Evolutionary conservation across 2,113 vertebrate genomes (phyloP).

Genomic region (Hippocampus guttulatus): DNA sequence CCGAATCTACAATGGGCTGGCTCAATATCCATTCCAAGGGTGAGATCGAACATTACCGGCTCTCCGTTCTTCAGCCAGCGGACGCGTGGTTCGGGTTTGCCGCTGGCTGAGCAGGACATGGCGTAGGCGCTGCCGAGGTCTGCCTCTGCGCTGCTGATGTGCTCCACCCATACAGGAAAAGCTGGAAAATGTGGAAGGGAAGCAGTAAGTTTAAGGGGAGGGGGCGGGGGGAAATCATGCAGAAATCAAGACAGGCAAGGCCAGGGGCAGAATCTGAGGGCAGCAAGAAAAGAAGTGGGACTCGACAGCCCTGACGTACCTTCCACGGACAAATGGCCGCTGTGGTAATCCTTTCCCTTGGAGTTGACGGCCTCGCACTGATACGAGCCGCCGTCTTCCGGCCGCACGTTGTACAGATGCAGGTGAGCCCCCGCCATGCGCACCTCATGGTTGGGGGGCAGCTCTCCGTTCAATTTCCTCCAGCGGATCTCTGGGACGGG

Average conservation of each 20-base stretch:
- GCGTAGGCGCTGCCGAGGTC: slow-evolving; percentile 84
- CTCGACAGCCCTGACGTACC: slow-evolving; percentile 62
- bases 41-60: slow-evolving; percentile 64
- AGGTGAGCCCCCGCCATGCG: slow-evolving; percentile 83
- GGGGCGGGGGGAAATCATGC: too few species aligned
- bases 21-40: not conserved
- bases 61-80: slow-evolving; percentile 88
- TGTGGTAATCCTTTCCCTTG: slow-evolving; percentile 86
- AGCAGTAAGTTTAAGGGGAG: not conserved
- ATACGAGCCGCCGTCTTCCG: slow-evolving; percentile 86
- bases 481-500: slow-evolving; percentile 90
- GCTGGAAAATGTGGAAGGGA: slow-evolving; percentile 69
- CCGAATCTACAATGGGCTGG: slow-evolving; percentile 13
- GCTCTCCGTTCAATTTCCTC: slow-evolving; percentile 80
- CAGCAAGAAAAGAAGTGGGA: too few species aligned
- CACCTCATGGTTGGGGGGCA: slow-evolving; percentile 82
- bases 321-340: slow-evolving; percentile 81
- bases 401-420: slow-evolving; percentile 85
- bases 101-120: slow-evolving; percentile 85
- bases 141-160: slow-evolving; percentile 85
- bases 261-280: too few species aligned
- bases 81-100: slow-evolving; percentile 85
- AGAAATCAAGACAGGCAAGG: too few species aligned
- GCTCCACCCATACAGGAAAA: slow-evolving; percentile 87
- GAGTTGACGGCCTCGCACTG: slow-evolving; percentile 89